Percentiles rank a stretch among this genome's conserved stretches.
phyloP scores from a whole-genome alignment of 2,888 invertebrate genomes.

The Oligia latruncula region DNA sequence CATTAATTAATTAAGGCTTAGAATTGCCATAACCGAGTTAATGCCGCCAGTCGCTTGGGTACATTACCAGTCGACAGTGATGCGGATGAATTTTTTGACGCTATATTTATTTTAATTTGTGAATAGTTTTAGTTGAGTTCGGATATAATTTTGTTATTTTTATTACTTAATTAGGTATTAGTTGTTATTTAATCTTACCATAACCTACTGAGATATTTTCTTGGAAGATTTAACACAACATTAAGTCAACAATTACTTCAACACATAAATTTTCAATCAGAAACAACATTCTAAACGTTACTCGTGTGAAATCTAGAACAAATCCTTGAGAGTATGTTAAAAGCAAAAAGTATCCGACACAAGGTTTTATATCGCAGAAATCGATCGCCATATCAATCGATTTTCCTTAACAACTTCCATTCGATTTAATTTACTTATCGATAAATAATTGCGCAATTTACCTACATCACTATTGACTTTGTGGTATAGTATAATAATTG shows the following conservation, averaged over 20 bases:
- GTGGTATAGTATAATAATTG: slow-evolving; percentile 13
- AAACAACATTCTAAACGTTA: slow-evolving; percentile 60
- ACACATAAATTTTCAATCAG: slow-evolving; percentile 18
- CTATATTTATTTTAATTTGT: too few species aligned
- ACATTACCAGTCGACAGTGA: too few species aligned
- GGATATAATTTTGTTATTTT: too few species aligned
- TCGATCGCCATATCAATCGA: slow-evolving; percentile 45
- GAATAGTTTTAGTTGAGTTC: too few species aligned
- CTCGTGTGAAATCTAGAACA: slow-evolving; percentile 59
- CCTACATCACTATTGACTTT: slow-evolving; percentile 46
- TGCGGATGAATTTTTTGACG: too few species aligned
- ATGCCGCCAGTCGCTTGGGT: too few species aligned
- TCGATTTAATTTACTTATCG: slow-evolving; percentile 50
- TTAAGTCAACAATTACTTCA: slow-evolving; percentile 8
- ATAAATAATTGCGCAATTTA: slow-evolving; percentile 46
- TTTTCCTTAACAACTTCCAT: slow-evolving; percentile 59
- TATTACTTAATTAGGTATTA: too few species aligned
- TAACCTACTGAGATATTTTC: not conserved
- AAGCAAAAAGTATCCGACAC: slow-evolving; percentile 55
- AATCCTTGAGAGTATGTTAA: slow-evolving; percentile 61
- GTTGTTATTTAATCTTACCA: not conserved
- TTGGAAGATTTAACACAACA: not conserved
- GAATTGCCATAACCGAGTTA: too few species aligned
- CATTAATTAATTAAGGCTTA: too few species aligned
- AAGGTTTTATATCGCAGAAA: slow-evolving; percentile 53